Evolutionary conservation across 2,113 vertebrate species (phyloP), one percentile per base, ranked within the genome.

Genomic region (Clarias gariepinus): DNA sequence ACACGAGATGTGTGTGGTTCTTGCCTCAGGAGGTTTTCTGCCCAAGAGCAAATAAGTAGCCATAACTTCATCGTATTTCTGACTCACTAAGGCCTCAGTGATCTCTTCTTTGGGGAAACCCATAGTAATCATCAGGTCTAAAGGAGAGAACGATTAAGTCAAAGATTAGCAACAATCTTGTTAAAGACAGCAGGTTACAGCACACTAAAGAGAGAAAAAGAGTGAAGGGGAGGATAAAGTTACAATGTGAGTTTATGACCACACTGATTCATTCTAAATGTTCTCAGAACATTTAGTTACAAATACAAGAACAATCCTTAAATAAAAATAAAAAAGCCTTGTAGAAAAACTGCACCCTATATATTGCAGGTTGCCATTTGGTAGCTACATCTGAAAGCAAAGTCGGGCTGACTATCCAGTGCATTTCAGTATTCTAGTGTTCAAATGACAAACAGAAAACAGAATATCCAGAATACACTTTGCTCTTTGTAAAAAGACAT

Each of bases 61-160:
- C 98, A 99, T 99, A 88, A 99, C 96, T 88, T 99, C 98, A 87
- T 99, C 96, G 0, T 98, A 99, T 92, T 98, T 99, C 92, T 98
- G 97, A 89, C 91, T 94, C 87, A 97, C 93, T 92, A 99, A 95
- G 82, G 98, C 96, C 10, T 99, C 97, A 33, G 95, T 97, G 91
- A 99, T 98, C 93, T 99, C 97, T 90, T 99, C 98, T 94, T 97
- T 97, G 64, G 96, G 96, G 94, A 98, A 99, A 81, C 97, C 98
- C 98, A 99, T 99, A 19, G 97, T 98, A 85, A 99, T 95, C 98
- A 99, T 99, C 89, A 98, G 94, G 79, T 99, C 98, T 99, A 90
- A 81, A 23, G 5, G n/a, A 89, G 47, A 23, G 5, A 8, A 47
- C 55, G 30, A 2, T 1, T 2, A 8, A 23, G 4, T 16, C 41